Percentiles rank a stretch among this genome's conserved stretches.
Conservation (phyloP, 1,140 invertebrate genomes). For the Ceratosolen solmsi region DNA sequence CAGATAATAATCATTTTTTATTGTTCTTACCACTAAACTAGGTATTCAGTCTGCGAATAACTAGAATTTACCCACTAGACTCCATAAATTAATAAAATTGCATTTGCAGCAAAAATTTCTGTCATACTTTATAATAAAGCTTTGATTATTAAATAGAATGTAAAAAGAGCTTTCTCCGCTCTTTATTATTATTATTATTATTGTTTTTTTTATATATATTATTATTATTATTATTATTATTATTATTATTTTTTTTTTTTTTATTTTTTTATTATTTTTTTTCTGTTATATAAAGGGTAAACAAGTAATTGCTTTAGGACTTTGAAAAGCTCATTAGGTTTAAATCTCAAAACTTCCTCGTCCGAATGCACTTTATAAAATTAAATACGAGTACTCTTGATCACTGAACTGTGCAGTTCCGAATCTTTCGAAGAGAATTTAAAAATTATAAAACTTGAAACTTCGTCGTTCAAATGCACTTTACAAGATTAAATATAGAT, state of each 20-base stretch:
- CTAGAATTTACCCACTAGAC: background rate
- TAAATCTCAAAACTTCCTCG: slow-evolving; percentile 1
- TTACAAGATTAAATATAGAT: slow-evolving; percentile 24
- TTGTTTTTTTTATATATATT: background rate
- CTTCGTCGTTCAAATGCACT: slow-evolving; percentile 6
- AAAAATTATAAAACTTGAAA: slow-evolving; percentile 36
- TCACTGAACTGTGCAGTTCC: slow-evolving; percentile 1
- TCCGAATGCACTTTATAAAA: slow-evolving; percentile 37
- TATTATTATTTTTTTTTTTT: background rate
- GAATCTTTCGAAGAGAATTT: background rate
- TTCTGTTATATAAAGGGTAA: background rate
- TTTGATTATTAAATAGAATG: background rate
- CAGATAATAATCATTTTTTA: slow-evolving; percentile 24
- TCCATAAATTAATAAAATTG: background rate
- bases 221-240: background rate
- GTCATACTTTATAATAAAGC: background rate
- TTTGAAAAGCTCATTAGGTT: slow-evolving; percentile 12
- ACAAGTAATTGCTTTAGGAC: slow-evolving; percentile 18
- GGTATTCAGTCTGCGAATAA: background rate
- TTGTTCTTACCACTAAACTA: background rate
- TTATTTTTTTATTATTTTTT: too few species aligned
- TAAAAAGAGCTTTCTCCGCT: background rate
- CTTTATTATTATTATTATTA: too few species aligned
- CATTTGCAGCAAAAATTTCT: background rate
- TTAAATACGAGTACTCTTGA: slow-evolving; percentile 36